These are phyloP conservation scores for Malurus splendens DNA, from an alignment of 2,797 vertebrate genomes.

Conservation along the genomic window DNA sequence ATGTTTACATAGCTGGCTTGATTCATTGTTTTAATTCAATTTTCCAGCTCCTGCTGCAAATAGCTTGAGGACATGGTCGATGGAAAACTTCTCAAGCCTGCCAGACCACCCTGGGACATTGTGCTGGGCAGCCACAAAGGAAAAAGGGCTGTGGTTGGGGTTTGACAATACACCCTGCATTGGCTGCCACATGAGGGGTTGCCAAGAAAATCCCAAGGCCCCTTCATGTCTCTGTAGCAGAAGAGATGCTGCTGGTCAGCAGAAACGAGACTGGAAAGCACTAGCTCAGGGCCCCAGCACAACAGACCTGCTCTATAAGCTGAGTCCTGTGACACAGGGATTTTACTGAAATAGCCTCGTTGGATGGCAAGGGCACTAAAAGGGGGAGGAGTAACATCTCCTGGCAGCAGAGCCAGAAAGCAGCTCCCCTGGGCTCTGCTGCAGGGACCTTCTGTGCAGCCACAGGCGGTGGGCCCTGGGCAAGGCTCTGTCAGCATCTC, in stretches of 20 bases:
- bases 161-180: neutral
- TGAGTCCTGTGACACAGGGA: neutral
- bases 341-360: neutral
- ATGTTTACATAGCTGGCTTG: neutral
- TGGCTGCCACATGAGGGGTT: neutral
- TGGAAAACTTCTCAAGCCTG: neutral
- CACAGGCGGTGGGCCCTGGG: fast-evolving
- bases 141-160: neutral
- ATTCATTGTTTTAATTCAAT: slow-evolving; percentile 24
- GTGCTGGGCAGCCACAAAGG: neutral
- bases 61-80: neutral
- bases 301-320: neutral
- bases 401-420: neutral
- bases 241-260: neutral
- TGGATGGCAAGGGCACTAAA: neutral
- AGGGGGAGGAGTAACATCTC: neutral
- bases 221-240: neutral
- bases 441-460: neutral
- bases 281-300: neutral
- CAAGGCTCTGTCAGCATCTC: neutral
- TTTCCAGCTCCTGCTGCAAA: neutral
- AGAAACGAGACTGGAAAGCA: neutral
- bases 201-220: neutral
- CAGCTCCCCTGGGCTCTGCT: neutral
- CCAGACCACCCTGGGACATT: neutral